Evolutionary conservation across 1,140 invertebrate genomes (phyloP).

Genomic region (Ruditapes philippinarum): DNA sequence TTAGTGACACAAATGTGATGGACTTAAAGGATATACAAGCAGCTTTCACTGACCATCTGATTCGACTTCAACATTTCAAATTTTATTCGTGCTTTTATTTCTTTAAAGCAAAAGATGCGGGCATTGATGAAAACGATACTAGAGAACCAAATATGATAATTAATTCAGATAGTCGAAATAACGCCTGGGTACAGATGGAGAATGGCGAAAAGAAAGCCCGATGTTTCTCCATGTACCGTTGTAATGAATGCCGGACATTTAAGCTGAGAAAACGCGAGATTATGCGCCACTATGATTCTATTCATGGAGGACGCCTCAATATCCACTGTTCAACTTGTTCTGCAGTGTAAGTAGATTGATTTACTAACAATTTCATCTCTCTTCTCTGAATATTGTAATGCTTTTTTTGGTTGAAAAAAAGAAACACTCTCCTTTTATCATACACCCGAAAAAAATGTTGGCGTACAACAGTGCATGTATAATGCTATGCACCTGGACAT

Average conservation of each 20-base stretch:
- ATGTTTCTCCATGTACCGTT: slow-evolving; percentile 53
- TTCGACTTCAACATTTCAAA: slow-evolving; percentile 44
- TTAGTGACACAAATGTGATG: slow-evolving; percentile 12
- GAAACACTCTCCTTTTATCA: too few relatives aligned
- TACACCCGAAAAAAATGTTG: too few relatives aligned
- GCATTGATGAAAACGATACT: background rate
- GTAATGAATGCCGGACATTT: slow-evolving; percentile 50
- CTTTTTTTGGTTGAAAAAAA: too few relatives aligned
- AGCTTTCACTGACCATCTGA: slow-evolving; percentile 21
- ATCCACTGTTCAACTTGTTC: slow-evolving; percentile 36
- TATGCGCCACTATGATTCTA: slow-evolving; percentile 45
- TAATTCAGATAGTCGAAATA: background rate
- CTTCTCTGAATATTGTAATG: too few relatives aligned
- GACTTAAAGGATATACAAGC: slow-evolving; percentile 45
- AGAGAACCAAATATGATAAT: background rate
- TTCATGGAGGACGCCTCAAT: slow-evolving; percentile 21
- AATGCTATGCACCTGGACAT: too few relatives aligned
- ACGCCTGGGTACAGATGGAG: slow-evolving; percentile 39
- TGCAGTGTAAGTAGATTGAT: slow-evolving; percentile 35
- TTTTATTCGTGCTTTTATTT: slow-evolving; percentile 56
- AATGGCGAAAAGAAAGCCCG: slow-evolving; percentile 33
- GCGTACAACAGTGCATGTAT: too few relatives aligned
- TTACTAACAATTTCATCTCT: too few relatives aligned
- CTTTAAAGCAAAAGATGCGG: slow-evolving; percentile 47
- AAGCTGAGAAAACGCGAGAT: slow-evolving; percentile 48